These are phyloP conservation scores for Archilochus colubris DNA, from an alignment of 2,113 vertebrate genomes.

Conservation along the genomic window DNA sequence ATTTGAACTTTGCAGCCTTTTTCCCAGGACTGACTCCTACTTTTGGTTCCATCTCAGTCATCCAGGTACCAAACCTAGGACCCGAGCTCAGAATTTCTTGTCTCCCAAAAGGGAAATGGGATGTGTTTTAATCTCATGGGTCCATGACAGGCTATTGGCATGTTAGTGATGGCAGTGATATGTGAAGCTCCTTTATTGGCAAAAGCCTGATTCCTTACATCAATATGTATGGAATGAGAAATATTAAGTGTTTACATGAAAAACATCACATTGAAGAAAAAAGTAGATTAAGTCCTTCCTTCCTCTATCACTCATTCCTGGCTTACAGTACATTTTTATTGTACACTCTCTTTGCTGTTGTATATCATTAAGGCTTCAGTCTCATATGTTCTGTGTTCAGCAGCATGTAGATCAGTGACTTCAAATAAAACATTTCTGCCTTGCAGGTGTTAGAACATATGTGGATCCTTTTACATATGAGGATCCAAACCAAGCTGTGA, in stretches of 20 bases:
- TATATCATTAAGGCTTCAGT: slow-evolving; percentile 54
- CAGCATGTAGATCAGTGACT: slow-evolving; percentile 58
- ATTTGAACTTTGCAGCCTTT: background rate
- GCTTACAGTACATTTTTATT: slow-evolving; percentile 44
- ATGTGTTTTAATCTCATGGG: background rate
- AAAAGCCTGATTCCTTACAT: background rate
- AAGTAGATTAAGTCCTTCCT: background rate
- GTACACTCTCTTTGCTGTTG: slow-evolving; percentile 46
- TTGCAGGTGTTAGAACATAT: slow-evolving; percentile 93
- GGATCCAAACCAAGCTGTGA: slow-evolving; percentile 97
- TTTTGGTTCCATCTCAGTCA: background rate
- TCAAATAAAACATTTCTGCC: slow-evolving; percentile 60
- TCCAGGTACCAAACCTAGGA: background rate
- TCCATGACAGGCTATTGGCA: background rate
- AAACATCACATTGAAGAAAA: background rate
- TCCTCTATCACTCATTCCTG: slow-evolving; percentile 50
- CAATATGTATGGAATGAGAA: background rate
- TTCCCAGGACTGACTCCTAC: background rate
- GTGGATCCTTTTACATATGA: slow-evolving; percentile 98
- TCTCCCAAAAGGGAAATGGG: background rate
- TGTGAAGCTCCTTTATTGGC: background rate
- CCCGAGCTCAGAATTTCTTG: background rate
- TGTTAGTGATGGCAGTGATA: background rate
- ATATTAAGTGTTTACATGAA: background rate
- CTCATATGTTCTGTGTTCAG: slow-evolving; percentile 69